Evolutionary conservation across 2,113 vertebrate genomes (phyloP).

Genomic region (Lepidothrix coronata): DNA sequence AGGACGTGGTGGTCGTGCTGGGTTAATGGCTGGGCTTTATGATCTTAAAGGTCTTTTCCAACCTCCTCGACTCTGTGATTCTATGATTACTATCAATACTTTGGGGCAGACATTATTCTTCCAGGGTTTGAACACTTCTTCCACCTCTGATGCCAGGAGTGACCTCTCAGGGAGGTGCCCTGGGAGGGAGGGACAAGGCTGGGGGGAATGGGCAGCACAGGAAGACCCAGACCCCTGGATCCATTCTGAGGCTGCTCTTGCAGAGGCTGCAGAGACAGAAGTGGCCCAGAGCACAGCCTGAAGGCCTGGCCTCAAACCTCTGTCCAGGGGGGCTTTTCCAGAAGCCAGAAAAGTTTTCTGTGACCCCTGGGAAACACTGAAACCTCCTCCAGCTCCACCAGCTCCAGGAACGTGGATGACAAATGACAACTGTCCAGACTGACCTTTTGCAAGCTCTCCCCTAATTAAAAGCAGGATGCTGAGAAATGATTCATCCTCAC

Average conservation of each 20-base stretch:
- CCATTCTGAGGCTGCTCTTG: accelerated
- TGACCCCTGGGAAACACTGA: not conserved
- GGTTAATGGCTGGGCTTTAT: not conserved
- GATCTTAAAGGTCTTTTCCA: not conserved
- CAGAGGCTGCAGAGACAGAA: not conserved
- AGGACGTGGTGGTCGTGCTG: not conserved
- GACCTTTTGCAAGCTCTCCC: not conserved
- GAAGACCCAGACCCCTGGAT: not conserved
- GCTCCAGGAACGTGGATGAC: not conserved
- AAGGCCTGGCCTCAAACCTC: not conserved
- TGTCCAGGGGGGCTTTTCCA: not conserved
- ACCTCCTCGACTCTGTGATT: not conserved
- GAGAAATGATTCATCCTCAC: not conserved
- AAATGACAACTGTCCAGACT: not conserved
- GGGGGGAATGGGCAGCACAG: not conserved
- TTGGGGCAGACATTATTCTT: not conserved
- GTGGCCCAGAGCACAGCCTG: not conserved
- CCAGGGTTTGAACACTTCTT: not conserved
- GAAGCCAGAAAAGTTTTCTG: not conserved
- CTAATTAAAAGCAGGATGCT: not conserved
- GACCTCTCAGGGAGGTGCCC: not conserved
- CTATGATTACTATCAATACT: not conserved
- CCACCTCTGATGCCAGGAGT: not conserved
- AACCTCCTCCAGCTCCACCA: not conserved
- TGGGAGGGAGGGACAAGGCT: accelerated